A percentile compares a stretch with the other conserved stretches of the same genome.
Conservation (phyloP, 2,888 invertebrate genomes). For the Acanthococcus lagerstroemiae region DNA sequence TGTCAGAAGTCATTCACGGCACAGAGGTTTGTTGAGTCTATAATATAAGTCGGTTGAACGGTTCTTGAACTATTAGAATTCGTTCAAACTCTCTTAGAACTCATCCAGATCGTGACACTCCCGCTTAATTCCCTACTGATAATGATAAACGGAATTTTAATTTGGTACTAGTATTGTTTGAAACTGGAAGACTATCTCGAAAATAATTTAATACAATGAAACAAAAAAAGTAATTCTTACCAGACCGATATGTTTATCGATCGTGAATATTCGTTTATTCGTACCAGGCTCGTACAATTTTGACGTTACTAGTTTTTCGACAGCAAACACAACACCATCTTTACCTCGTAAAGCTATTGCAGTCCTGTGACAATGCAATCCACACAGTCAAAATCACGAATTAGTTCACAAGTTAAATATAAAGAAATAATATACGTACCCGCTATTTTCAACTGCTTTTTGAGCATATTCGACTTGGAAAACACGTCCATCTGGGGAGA, state of each 20-base stretch:
- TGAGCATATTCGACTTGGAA: constrained; percentile 99
- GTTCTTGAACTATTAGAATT: too few relatives aligned
- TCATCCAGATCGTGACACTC: too few relatives aligned
- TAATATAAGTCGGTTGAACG: too few relatives aligned
- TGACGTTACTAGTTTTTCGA: constrained; percentile 91
- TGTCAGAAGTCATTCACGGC: too few relatives aligned
- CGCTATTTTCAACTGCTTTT: constrained; percentile 97
- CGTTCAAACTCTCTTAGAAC: too few relatives aligned
- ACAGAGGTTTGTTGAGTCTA: too few relatives aligned
- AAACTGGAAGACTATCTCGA: too few relatives aligned
- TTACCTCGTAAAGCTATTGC: constrained; percentile 89
- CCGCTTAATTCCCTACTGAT: too few relatives aligned
- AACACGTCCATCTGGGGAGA: constrained; percentile 97
- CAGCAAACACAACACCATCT: constrained; percentile 93
- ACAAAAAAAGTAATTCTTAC: constrained; percentile 46
- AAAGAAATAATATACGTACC: constrained; percentile 45
- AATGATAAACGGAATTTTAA: too few relatives aligned
- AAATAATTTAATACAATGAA: too few relatives aligned
- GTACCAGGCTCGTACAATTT: constrained; percentile 86
- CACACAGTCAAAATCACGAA: neutral
- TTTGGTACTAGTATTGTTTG: too few relatives aligned
- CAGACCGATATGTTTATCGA: constrained; percentile 92
- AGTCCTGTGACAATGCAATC: constrained; percentile 49
- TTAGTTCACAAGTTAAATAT: too few relatives aligned
- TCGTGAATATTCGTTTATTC: constrained; percentile 81